A percentile compares a stretch with the other conserved stretches of the same genome.
Conservation (phyloP, 2,797 vertebrate genomes). For the Pelochelys cantorii region DNA sequence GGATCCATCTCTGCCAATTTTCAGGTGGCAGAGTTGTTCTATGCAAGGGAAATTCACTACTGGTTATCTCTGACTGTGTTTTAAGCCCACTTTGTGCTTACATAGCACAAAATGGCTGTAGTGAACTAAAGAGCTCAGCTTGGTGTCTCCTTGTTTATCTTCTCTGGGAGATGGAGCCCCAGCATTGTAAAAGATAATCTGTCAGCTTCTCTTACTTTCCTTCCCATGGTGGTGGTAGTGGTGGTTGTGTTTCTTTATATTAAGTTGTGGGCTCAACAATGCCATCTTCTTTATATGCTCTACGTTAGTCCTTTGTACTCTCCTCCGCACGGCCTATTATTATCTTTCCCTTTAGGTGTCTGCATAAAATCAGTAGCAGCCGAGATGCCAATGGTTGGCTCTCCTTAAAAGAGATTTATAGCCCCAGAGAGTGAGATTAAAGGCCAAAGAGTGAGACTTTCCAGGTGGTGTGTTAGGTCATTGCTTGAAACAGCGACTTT, state of each 20-base stretch:
- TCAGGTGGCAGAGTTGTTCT: neutral
- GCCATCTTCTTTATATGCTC: neutral
- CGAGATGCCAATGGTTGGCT: neutral
- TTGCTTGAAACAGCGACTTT: neutral
- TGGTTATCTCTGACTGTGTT: neutral
- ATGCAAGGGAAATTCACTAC: neutral
- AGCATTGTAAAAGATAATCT: neutral
- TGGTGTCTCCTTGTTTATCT: neutral
- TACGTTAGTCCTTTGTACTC: neutral
- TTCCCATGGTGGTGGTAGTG: neutral
- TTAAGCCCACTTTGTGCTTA: neutral
- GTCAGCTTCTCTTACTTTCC: neutral
- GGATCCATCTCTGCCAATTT: neutral
- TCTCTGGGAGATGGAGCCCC: neutral
- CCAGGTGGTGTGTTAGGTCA: neutral
- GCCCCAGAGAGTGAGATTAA: neutral
- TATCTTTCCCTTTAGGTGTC: neutral
- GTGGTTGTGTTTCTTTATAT: neutral
- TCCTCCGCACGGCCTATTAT: neutral
- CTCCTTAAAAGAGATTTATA: neutral
- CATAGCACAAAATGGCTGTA: neutral
- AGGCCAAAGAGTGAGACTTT: neutral
- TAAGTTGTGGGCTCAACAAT: neutral
- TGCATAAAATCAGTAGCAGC: neutral
- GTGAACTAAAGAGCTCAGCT: neutral